Percentiles rank a stretch among this genome's conserved stretches.
Conservation (phyloP, 2,888 invertebrate genomes). For the Neoscelio sp. region DNA sequence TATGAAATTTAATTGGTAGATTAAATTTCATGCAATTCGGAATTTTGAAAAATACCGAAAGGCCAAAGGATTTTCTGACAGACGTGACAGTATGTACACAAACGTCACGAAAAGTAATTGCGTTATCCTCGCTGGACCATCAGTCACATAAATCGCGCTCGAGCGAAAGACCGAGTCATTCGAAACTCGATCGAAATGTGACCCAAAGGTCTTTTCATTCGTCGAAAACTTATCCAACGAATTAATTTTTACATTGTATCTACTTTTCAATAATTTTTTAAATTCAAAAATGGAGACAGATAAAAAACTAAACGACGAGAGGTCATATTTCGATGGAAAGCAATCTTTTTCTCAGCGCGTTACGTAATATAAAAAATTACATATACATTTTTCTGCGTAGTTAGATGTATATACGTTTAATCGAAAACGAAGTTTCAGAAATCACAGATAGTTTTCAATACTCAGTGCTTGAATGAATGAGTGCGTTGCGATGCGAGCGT, state of each 20-base stretch:
- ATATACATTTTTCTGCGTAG: conserved; percentile 71
- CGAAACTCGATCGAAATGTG: conserved; percentile 40
- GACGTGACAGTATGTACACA: conserved; percentile 28
- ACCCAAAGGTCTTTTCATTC: neutral
- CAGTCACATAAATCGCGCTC: conserved; percentile 48
- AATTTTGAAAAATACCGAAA: too few species aligned
- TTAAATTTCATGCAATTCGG: too few species aligned
- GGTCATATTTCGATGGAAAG: conserved; percentile 47
- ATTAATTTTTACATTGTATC: conserved; percentile 2
- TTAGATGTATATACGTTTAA: conserved; percentile 72
- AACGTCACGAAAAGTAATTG: conserved; percentile 39
- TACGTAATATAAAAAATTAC: conserved; percentile 46
- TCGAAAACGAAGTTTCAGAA: conserved; percentile 64
- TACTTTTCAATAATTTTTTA: neutral
- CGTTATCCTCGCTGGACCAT: conserved; percentile 58
- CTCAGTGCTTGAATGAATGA: conserved; percentile 74
- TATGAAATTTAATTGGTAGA: too few species aligned
- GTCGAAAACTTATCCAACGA: neutral
- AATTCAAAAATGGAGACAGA: neutral
- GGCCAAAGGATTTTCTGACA: too few species aligned
- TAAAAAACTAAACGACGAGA: neutral
- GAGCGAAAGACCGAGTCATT: conserved; percentile 25
- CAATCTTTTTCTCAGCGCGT: conserved; percentile 51
- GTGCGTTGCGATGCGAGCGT: conserved; percentile 65
- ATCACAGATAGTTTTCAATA: conserved; percentile 74